phyloP scores from a whole-genome alignment of 2,888 invertebrate genomes.

The Biston betularia region DNA sequence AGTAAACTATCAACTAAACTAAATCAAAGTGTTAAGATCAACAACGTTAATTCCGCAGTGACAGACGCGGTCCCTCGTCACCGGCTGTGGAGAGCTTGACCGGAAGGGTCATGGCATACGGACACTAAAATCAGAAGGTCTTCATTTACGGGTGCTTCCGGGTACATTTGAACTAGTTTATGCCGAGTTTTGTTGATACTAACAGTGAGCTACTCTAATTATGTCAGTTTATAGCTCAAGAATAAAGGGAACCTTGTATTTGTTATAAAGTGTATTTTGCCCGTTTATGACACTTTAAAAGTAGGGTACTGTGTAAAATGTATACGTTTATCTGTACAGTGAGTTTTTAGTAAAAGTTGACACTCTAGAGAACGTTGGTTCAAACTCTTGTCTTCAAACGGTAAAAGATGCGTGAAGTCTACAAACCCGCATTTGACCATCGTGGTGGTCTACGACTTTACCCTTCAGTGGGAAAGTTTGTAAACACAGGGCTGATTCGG shows the following conservation, averaged over 20 bases:
- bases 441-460: too few species aligned
- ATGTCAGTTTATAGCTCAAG: slow-evolving; percentile 1
- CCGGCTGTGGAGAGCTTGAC: slow-evolving; percentile 39
- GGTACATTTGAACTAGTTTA: slow-evolving; percentile 6
- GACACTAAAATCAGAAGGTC: slow-evolving; percentile 35
- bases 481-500: too few species aligned
- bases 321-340: too few species aligned
- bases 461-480: too few species aligned
- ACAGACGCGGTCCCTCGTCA: slow-evolving; percentile 41
- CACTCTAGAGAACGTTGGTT: too few species aligned
- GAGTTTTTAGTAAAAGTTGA: too few species aligned
- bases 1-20: slow-evolving; percentile 16
- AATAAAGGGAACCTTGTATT: background rate
- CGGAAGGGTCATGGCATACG: slow-evolving; percentile 40
- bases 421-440: too few species aligned
- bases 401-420: too few species aligned
- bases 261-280: background rate
- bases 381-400: too few species aligned
- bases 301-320: too few species aligned
- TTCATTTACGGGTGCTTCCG: slow-evolving; percentile 35
- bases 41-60: slow-evolving; percentile 33
- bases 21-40: slow-evolving; percentile 30
- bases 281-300: too few species aligned
- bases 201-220: background rate
- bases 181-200: background rate